Percentiles rank a stretch among this genome's conserved stretches.
Evolutionary conservation across 2,888 invertebrate genomes (phyloP).

Genomic region (Orthosia cruda): DNA sequence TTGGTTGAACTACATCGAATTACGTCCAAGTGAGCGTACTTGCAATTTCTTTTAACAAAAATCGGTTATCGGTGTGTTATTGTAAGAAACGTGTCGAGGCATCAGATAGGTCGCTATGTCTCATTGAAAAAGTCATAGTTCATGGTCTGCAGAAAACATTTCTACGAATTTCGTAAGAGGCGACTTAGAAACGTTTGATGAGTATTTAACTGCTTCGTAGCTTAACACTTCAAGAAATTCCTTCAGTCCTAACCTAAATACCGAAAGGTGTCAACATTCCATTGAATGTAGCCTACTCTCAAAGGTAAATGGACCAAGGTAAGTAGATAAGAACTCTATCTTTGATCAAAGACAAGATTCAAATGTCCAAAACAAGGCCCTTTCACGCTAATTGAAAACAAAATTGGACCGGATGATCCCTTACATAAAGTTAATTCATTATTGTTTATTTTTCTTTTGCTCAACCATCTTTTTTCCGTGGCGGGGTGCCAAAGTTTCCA

Average conservation of each 20-base stretch:
- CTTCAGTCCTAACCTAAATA: conserved; percentile 5
- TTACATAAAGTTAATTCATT: conserved; percentile 56
- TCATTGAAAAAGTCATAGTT: no score
- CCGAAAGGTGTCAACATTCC: background rate
- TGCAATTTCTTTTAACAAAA: no score
- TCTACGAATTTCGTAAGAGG: background rate
- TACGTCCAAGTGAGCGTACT: no score
- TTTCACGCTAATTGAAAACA: conserved; percentile 56
- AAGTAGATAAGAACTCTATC: conserved; percentile 26
- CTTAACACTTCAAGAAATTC: conserved; percentile 21
- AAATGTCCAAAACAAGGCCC: conserved; percentile 48
- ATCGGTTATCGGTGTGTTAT: no score
- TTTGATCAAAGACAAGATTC: conserved; percentile 44
- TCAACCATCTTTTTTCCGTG: conserved; percentile 41
- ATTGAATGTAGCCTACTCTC: background rate
- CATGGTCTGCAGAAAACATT: background rate
- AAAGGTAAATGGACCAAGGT: conserved; percentile 21
- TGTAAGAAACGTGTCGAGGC: no score
- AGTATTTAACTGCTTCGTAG: background rate
- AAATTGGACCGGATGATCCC: conserved; percentile 54
- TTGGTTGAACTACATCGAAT: no score
- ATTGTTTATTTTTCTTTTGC: conserved; percentile 56
- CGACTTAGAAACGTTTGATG: background rate
- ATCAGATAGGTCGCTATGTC: no score
- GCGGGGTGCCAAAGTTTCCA: conserved; percentile 44